Evolutionary conservation across 2,797 vertebrate genomes (phyloP).

Genomic region (Enteromius unitaeniatus): DNA sequence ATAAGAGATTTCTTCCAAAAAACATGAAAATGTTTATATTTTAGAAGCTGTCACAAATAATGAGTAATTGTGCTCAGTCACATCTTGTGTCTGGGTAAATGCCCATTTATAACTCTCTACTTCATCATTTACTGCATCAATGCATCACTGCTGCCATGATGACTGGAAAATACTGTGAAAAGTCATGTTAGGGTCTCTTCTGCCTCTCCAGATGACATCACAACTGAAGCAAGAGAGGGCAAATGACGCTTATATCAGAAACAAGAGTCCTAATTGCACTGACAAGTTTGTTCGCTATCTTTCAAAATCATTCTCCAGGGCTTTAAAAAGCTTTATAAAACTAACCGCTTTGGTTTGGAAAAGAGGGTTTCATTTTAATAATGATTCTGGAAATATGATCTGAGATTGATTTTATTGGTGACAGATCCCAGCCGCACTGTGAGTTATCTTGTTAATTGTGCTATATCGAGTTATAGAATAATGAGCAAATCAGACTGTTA

Average conservation of each 20-base stretch:
- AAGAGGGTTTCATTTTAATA: conserved; percentile 42
- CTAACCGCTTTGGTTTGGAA: conserved; percentile 39
- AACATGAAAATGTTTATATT: not conserved
- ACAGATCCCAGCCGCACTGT: conserved; percentile 2
- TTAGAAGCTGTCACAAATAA: not conserved
- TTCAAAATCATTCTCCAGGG: conserved; percentile 40
- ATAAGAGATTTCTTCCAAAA: not conserved
- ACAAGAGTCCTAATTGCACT: not conserved
- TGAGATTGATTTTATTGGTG: conserved; percentile 41
- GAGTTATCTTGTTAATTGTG: conserved; percentile 60
- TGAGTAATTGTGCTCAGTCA: not conserved
- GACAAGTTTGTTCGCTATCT: conserved; percentile 46
- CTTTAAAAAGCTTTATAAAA: conserved; percentile 48
- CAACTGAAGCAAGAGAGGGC: not conserved
- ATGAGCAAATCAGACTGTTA: conserved; percentile 36
- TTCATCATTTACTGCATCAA: not conserved
- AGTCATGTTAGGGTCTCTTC: not conserved
- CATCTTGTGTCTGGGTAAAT: not conserved
- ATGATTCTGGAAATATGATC: conserved; percentile 56
- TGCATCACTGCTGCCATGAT: not conserved
- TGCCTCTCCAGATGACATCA: not conserved
- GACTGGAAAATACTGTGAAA: not conserved
- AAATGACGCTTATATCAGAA: conserved; percentile 16
- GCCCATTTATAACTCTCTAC: not conserved
- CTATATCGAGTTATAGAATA: conserved; percentile 45